These are phyloP conservation scores for Pogonocherus hispidulus DNA, from an alignment of 2,888 invertebrate genomes.

Conservation along the genomic window DNA sequence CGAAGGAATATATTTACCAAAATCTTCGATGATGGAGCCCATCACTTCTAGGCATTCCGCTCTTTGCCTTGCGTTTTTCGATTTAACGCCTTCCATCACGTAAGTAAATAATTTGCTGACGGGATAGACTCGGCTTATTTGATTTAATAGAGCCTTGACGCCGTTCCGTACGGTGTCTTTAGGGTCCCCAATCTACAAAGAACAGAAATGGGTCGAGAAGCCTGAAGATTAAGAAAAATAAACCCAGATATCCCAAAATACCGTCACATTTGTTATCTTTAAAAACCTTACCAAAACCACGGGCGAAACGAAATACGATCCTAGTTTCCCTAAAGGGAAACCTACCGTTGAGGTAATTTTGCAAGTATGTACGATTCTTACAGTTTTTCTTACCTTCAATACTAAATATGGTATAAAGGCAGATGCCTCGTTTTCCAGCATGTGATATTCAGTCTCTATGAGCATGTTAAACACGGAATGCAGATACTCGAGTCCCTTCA, in stretches of 20 bases:
- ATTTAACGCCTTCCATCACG: conserved; percentile 95
- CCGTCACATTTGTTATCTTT: too few relatives aligned
- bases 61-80: conserved; percentile 96
- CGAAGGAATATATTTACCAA: too few relatives aligned
- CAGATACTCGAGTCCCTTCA: conserved; percentile 95
- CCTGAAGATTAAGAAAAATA: too few relatives aligned
- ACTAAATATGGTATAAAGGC: conserved; percentile 96
- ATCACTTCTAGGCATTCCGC: conserved; percentile 97
- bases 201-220: neutral
- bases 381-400: conserved; percentile 81
- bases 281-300: too few relatives aligned
- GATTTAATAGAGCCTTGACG: conserved; percentile 87
- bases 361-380: too few relatives aligned
- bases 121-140: conserved; percentile 88
- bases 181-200: conserved; percentile 87
- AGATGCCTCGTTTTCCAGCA: conserved; percentile 92
- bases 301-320: too few relatives aligned
- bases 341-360: too few relatives aligned
- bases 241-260: too few relatives aligned
- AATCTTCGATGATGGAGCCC: conserved; percentile 86
- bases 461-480: conserved; percentile 86
- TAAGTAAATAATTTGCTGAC: conserved; percentile 90
- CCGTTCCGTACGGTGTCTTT: conserved; percentile 95
- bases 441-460: conserved; percentile 84
- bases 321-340: too few relatives aligned